These are phyloP conservation scores for Sturnus vulgaris DNA, from an alignment of 2,113 vertebrate species.

Conservation along the genomic window DNA sequence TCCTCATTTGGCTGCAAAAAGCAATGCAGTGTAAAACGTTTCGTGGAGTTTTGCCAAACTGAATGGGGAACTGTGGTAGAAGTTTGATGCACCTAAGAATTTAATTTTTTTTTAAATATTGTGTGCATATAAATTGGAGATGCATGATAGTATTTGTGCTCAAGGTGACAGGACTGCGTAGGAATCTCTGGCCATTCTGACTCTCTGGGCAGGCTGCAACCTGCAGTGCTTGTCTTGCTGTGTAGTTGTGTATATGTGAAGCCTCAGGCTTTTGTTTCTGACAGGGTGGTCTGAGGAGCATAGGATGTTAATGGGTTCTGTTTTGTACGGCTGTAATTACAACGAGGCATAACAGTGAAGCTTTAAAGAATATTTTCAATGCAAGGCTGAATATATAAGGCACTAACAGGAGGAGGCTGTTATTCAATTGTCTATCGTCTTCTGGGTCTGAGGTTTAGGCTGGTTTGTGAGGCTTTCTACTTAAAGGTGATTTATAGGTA, in stretches of 20 bases:
- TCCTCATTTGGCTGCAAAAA: background rate
- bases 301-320: background rate
- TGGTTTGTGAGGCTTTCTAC: background rate
- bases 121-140: background rate
- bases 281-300: background rate
- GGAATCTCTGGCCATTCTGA: background rate
- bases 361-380: background rate
- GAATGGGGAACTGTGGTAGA: background rate
- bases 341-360: background rate
- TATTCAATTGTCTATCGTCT: background rate
- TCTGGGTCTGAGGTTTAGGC: background rate
- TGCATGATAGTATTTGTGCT: background rate
- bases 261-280: background rate
- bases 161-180: rapidly evolving
- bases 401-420: background rate
- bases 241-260: background rate
- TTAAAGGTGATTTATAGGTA: background rate
- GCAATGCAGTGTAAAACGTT: background rate
- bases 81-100: background rate
- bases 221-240: background rate
- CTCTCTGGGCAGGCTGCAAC: background rate
- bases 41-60: background rate
- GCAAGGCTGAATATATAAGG: background rate
- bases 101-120: too few relatives aligned
- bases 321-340: background rate